These are phyloP conservation scores for Camponotus floridanus DNA, from an alignment of 1,140 invertebrate genomes.

Conservation along the genomic window DNA sequence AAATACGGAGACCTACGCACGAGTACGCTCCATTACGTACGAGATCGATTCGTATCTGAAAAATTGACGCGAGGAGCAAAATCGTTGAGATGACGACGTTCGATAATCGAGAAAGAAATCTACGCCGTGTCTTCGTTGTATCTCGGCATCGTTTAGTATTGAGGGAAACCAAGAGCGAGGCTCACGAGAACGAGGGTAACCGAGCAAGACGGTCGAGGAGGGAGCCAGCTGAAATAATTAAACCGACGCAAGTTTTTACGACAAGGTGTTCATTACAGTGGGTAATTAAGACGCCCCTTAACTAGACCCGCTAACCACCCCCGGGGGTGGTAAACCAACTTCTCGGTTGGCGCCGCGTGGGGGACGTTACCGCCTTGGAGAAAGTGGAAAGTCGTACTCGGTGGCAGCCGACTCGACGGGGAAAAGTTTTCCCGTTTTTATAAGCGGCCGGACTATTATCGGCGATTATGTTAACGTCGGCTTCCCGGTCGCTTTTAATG, in stretches of 20 bases:
- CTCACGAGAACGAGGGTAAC: slow-evolving; percentile 70
- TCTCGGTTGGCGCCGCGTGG: slow-evolving; percentile 76
- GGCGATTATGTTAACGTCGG: slow-evolving; percentile 80
- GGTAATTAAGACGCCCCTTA: slow-evolving; percentile 87
- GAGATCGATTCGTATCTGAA: slow-evolving; percentile 1
- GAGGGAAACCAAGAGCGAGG: slow-evolving; percentile 56
- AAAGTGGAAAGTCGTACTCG: slow-evolving; percentile 45
- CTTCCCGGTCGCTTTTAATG: slow-evolving; percentile 60
- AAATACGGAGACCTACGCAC: background rate
- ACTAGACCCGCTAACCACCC: slow-evolving; percentile 85
- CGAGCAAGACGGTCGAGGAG: slow-evolving; percentile 61
- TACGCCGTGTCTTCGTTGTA: slow-evolving; percentile 46
- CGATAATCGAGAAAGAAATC: slow-evolving; percentile 61
- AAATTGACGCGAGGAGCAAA: background rate
- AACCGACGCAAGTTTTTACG: slow-evolving; percentile 86
- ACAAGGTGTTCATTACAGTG: slow-evolving; percentile 87
- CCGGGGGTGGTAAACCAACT: slow-evolving; percentile 85
- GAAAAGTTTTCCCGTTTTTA: slow-evolving; percentile 80
- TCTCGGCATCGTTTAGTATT: slow-evolving; percentile 59
- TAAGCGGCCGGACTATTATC: slow-evolving; percentile 83
- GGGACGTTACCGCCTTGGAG: slow-evolving; percentile 69
- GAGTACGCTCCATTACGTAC: background rate
- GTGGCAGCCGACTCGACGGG: background rate
- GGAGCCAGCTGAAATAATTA: slow-evolving; percentile 84
- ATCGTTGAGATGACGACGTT: slow-evolving; percentile 8